Conservation (phyloP, 2,888 invertebrate genomes). For the Drosophila maculinotata region DNA sequence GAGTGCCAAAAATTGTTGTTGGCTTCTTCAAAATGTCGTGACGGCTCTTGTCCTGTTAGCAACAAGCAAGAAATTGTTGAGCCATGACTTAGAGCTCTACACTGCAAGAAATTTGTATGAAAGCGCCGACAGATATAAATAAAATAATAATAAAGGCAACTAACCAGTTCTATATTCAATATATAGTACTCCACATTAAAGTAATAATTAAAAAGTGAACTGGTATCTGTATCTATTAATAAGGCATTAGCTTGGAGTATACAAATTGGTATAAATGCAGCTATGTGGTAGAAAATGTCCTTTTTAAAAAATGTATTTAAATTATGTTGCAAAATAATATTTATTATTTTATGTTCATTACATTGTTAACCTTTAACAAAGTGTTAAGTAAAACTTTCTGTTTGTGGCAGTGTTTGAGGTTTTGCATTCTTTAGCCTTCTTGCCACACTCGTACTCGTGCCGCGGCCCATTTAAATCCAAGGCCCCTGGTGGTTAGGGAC, state of each 20-base stretch:
- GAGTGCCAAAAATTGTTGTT: constrained; percentile 53
- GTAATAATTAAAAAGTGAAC: no score
- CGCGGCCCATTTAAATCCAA: constrained; percentile 33
- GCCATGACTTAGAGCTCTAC: constrained; percentile 33
- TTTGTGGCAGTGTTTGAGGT: constrained; percentile 41
- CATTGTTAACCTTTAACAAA: constrained; percentile 1
- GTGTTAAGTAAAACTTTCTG: constrained; percentile 8
- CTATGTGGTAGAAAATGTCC: no score
- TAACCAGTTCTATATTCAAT: no score
- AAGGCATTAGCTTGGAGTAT: no score
- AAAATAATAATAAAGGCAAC: neutral
- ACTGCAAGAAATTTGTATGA: constrained; percentile 40
- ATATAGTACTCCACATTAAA: no score
- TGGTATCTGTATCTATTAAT: no score
- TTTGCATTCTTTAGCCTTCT: constrained; percentile 22
- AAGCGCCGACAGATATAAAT: neutral
- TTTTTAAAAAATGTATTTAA: neutral
- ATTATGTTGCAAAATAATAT: neutral
- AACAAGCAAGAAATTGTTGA: constrained; percentile 64
- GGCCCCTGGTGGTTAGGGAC: constrained; percentile 26
- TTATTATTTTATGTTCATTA: no score
- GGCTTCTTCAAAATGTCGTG: constrained; percentile 46
- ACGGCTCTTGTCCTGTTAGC: constrained; percentile 51
- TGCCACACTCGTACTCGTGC: constrained; percentile 14
- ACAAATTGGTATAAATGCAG: no score